Base-by-base conservation (phyloP, 2,113 vertebrate genomes). In the Jaculus jaculus region DNA sequence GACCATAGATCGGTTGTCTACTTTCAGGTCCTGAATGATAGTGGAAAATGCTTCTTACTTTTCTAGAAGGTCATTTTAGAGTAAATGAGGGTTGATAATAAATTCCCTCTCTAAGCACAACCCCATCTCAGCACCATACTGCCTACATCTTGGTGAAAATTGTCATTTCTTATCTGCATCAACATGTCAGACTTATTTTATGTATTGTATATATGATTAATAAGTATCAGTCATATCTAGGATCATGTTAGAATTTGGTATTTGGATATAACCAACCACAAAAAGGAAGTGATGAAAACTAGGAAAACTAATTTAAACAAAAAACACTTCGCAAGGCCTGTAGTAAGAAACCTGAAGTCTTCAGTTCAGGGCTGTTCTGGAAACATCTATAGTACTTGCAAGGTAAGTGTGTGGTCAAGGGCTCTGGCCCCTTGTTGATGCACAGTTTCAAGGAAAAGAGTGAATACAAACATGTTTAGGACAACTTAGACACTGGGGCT, bases 31-130 rank as follows among this genome's bases (percentile, higher is more conserved):
- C 21, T 86, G 34, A 54, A n/a, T 84, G 28, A 75, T 63, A 71
- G 47, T 58, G 80, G 42, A 91, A 47, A 84, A 4, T 81, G 72
- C 51, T 84, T 51, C 51, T 39, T 42, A 88, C 28, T 90, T 94
- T 92, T 80, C 51, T 66, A 60, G 32, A 30, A 60, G 3, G 39
- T 77, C 32, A 17, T 54, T 39, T 34, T 73, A 69, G n/a, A 82
- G 16, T 82, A 0, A 26, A 28, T 73, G 60, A 71, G 8, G 91
- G 86, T 93, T 39, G 89, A 2, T 24, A 54, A 15, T 82, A 32
- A 88, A 17, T 93, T 92, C 21, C 61, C 17, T 89, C 92, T 93
- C 71, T 81, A 68, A 54, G 7, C 28, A 74, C 16, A 85, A 42
- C 26, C 66, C 3, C 73, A 0, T 77, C 69, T 90, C 65, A 77